Evolutionary conservation across 2,797 vertebrate species (phyloP).

Genomic region (Echiichthys vipera): DNA sequence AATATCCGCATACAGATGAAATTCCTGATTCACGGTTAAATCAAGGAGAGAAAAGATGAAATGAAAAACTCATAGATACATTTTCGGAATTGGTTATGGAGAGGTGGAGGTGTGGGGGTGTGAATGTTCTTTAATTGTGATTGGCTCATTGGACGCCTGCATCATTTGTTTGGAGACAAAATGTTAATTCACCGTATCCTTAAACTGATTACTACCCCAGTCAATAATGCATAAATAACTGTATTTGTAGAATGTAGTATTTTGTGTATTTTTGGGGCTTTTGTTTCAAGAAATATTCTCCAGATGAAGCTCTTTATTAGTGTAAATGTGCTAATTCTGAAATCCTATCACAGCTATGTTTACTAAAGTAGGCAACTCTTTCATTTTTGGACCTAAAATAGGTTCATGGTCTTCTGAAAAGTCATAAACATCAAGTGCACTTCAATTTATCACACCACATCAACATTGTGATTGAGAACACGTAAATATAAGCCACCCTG

Average conservation of each 20-base stretch:
- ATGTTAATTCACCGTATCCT: slow-evolving; percentile 16
- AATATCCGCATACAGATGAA: background rate
- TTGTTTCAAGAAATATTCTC: slow-evolving; percentile 9
- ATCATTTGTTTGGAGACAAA: slow-evolving; percentile 32
- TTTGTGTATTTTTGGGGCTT: slow-evolving; percentile 19
- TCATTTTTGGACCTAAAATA: slow-evolving; percentile 35
- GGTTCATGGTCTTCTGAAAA: slow-evolving; percentile 72
- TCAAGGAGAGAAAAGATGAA: background rate
- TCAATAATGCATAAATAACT: slow-evolving; percentile 26
- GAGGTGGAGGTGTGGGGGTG: background rate
- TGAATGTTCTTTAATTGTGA: slow-evolving; percentile 5
- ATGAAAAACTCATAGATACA: background rate
- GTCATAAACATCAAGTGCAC: slow-evolving; percentile 79
- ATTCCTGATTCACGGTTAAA: background rate
- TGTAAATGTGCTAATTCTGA: slow-evolving; percentile 12
- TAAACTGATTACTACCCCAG: slow-evolving; percentile 5
- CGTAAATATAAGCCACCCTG: slow-evolving; percentile 85
- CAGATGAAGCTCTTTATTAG: too few species aligned
- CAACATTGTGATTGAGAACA: slow-evolving; percentile 59
- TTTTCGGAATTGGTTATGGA: background rate
- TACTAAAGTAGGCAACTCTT: slow-evolving; percentile 40
- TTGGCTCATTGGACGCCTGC: slow-evolving; percentile 2
- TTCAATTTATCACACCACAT: slow-evolving; percentile 73
- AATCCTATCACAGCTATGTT: slow-evolving; percentile 42
- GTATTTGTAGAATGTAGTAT: slow-evolving; percentile 6